Evolutionary conservation across 92 coral and sea anemone genomes (phyloP), one percentile per base, ranked within the genome.

Genomic region (Hydrozoanthus gracilis): DNA sequence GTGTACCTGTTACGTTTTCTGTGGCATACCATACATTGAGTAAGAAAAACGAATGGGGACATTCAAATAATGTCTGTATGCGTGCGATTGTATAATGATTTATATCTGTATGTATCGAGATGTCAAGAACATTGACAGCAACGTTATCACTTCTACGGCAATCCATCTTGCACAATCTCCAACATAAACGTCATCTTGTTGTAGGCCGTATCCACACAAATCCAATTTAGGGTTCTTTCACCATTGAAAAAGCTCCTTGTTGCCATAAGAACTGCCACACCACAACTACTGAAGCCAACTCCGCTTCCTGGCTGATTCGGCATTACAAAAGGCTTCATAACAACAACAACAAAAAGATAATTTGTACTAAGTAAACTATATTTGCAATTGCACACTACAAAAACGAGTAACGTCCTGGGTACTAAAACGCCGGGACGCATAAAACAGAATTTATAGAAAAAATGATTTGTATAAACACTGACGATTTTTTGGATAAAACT

Each of bases 271-370:
- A 82, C 75, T 16, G 80, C 89, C 50, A 90, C 79, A 8, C 89
- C 89, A 80, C 89, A 89, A 60, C 92, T 90, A 60, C 78, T 51
- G 18, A 79, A 82, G 14, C 91, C 88, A 39, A 76, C 84, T 6
- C 88, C 86, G 39, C 17, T 3, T 8, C 45, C n/a, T 76, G 91
- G 88, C 35, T 89, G 88, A 69, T 47, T 46, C 4, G 86, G 91
- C 88, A 89, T 84, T 7, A 88, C 91, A 76, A 77, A 65, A 51
- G 13, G 73, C 65, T 74, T 68, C 49, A 85, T 46, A 9, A 6
- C 12, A n/a, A n/a, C n/a, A 27, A 27, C 39, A 27, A 27, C 39
- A 27, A 27, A 0, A 27, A 27, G 0, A 27, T 27, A 27, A 27
- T 27, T 27, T 27, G 39, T 27, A 27, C 39, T 27, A 27, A 27